These are phyloP conservation scores for Lethenteron camtschaticum DNA, from an alignment of 2,113 vertebrate species.

Conservation along the genomic window DNA sequence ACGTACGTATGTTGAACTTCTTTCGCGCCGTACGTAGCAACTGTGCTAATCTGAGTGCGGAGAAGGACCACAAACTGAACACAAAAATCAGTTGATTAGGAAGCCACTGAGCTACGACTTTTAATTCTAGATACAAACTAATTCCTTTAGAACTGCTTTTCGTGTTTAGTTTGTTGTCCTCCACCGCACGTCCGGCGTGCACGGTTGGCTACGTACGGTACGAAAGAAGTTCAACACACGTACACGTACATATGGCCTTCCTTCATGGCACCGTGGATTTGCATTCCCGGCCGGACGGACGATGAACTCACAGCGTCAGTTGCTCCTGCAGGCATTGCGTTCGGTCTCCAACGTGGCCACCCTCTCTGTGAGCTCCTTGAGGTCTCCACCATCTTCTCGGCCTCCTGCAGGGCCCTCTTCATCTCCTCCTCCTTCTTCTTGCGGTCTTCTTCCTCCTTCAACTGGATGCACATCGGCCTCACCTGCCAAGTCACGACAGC, in stretches of 20 bases:
- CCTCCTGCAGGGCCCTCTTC: conserved; percentile 22
- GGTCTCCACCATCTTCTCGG: conserved; percentile 19
- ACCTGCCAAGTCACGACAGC: conserved; percentile 11
- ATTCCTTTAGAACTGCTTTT: no score
- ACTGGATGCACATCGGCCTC: conserved; percentile 14
- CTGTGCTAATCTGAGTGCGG: no score
- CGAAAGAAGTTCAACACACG: not conserved
- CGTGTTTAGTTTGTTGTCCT: no score
- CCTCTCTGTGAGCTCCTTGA: conserved; percentile 22
- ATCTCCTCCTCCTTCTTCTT: conserved; percentile 28
- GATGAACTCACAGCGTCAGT: conserved; percentile 22
- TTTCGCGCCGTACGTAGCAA: no score
- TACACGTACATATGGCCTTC: not conserved
- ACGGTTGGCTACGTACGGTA: no score
- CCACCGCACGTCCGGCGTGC: no score
- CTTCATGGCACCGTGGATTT: not conserved
- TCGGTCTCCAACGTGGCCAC: conserved; percentile 19
- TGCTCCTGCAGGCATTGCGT: conserved; percentile 19
- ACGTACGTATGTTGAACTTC: no score
- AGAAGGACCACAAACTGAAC: no score
- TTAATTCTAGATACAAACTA: no score
- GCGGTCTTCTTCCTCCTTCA: conserved; percentile 16
- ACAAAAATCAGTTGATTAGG: no score
- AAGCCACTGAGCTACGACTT: no score
- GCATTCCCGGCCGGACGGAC: not conserved